A percentile compares a stretch with the other conserved stretches of the same genome.
Conservation (phyloP, 1,140 invertebrate genomes). For the Melipona quadrifasciata region DNA sequence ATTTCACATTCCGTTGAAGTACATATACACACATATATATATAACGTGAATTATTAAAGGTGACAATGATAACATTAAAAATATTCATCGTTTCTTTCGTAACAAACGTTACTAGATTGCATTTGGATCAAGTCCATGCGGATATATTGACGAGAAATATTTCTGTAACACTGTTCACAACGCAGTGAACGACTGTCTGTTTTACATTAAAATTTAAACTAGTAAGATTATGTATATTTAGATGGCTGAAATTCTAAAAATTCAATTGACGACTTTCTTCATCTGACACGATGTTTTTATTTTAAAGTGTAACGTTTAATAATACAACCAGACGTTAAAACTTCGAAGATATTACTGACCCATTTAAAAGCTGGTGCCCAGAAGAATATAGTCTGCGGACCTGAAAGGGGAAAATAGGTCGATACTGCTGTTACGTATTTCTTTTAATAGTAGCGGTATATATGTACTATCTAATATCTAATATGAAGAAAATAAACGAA, state of each 20-base stretch:
- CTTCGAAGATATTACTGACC: slow-evolving; percentile 85
- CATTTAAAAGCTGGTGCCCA: slow-evolving; percentile 98
- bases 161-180: slow-evolving; percentile 32
- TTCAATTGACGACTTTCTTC: not conserved
- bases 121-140: slow-evolving; percentile 32
- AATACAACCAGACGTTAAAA: not conserved
- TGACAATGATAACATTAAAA: not conserved
- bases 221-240: not conserved
- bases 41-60: slow-evolving; percentile 15
- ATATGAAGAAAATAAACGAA: too few relatives aligned
- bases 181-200: not conserved
- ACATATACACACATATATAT: too few relatives aligned
- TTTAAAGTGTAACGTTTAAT: not conserved
- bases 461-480: not conserved
- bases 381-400: slow-evolving; percentile 97
- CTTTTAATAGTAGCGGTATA: slow-evolving; percentile 1
- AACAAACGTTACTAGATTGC: not conserved
- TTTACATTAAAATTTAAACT: slow-evolving; percentile 24
- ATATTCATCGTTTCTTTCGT: slow-evolving; percentile 1
- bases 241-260: not conserved
- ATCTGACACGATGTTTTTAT: not conserved
- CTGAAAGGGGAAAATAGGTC: slow-evolving; percentile 82
- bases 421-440: slow-evolving; percentile 21
- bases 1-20: not conserved
- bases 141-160: slow-evolving; percentile 33